Base-by-base conservation (phyloP, 1,140 invertebrate genomes). In the Hormaphis cornu region DNA sequence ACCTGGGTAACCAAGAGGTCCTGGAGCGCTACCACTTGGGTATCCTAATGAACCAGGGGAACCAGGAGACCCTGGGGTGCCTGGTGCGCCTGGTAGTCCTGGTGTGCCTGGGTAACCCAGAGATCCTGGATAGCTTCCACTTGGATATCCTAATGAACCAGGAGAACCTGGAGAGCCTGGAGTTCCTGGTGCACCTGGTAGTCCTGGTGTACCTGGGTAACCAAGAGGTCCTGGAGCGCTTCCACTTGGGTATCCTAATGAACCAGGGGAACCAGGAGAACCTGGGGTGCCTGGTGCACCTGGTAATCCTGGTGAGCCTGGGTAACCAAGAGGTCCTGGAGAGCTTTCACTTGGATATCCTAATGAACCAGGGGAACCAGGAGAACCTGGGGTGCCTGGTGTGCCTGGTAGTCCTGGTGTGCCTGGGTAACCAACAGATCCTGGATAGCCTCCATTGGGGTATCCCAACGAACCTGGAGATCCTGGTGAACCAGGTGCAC, bases 301-400 rank as follows among this genome's bases (percentile, higher is more conserved):
- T 35, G 69, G 42, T 0, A 26, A 22, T 26, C 73, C 73, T 37
- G 77, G 77, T 53, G 44, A 50, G 33, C 76, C 76, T 69, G 76
- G 76, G 7, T 63, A 73, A 28, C 74, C 73, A 69, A 75, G 75
- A 10, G 9, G 61, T 5, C 72, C 75, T 33, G 73, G 73, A 9
- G 53, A 30, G 30, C 73, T 72, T 9, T 12, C 12, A 33, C 75
- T 73, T 33, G 71, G 72, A 10, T 71, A 52, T 3, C 66, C 69
- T 35, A 70, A 69, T 9, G 50, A 44, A 18, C 71, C 72, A 33
- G 74, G 72, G 8, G 74, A 73, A 16, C 69, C 69, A 28, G 56
- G 37, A 22, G 9, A 24, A 0, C 70, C 56, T 20, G 40, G 40
- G 28, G 12, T 7, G 30, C 70, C 56, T 50, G 70, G 70, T 9